These are phyloP conservation scores for Exephanes ischioxanthus DNA, from an alignment of 2,888 invertebrate genomes.

Conservation along the genomic window DNA sequence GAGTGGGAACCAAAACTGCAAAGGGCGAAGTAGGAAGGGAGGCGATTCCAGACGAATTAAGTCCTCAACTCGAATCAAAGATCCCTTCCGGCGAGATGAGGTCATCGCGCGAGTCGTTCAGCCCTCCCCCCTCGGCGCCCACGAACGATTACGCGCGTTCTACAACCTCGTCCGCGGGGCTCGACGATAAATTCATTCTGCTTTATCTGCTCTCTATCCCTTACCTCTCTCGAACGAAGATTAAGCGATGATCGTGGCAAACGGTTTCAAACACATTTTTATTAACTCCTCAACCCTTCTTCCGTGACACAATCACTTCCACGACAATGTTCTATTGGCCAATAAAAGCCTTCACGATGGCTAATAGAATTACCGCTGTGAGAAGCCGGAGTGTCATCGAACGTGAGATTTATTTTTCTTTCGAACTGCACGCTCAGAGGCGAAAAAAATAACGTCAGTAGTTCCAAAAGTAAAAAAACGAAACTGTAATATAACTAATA, in stretches of 20 bases:
- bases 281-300: constrained; percentile 46
- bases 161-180: constrained; percentile 37
- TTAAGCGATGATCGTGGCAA: constrained; percentile 59
- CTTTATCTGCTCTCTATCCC: constrained; percentile 28
- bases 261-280: constrained; percentile 62
- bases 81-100: constrained; percentile 83
- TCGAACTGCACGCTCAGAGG: background rate
- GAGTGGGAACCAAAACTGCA: background rate
- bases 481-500: background rate
- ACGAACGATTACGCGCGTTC: constrained; percentile 51
- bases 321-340: constrained; percentile 30
- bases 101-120: constrained; percentile 74
- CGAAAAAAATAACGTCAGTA: background rate
- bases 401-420: background rate
- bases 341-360: constrained; percentile 39
- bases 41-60: constrained; percentile 78
- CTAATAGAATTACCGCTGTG: constrained; percentile 33
- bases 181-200: constrained; percentile 54
- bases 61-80: constrained; percentile 82
- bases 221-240: constrained; percentile 45
- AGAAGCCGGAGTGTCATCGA: background rate
- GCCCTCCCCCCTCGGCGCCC: constrained; percentile 52
- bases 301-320: constrained; percentile 6
- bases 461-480: background rate
- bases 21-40: constrained; percentile 66